Base-by-base conservation (phyloP, 2,888 invertebrate species). In the Trichopria drosophilae region DNA sequence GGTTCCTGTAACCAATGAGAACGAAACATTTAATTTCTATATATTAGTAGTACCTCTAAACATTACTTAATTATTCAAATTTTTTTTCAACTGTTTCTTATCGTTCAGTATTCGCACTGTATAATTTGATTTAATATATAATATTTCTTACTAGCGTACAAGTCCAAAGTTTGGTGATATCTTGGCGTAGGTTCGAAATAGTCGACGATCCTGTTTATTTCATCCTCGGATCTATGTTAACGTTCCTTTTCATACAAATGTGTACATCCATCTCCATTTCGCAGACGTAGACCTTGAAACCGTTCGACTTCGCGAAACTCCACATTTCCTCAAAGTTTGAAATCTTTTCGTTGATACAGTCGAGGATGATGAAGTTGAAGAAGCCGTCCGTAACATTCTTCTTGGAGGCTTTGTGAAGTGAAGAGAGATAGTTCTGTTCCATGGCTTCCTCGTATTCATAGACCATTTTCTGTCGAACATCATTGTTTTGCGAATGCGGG, bases 321-420 rank as follows among this genome's bases (percentile, higher is more conserved):
- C 90, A 90, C 80, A 95, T 87, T 69, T 94, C 92, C 49, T 90
- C 90, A 70, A 92, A 92, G 65, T 88, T 83, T 57, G 83, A 83
- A 13, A 89, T 79, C 68, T 87, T 87, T 55, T 90, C 87, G 75
- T 96, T 94, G 28, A 92, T 84, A 66, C 92, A 90, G 76, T 98
- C 97, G 32, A 92, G 85, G 70, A 98, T 91, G 61, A 97, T 87
- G 73, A 97, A 94, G 51, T 88, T 85, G 76, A 94, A 96, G 72
- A 89, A 91, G 51, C 92, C 90, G 76, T 95, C 93, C 6, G 87
- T 87, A 3, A 96, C 79, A 19, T 89, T 92, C 77, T 94, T 91
- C 72, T 90, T 93, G 73, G 93, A 94, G 9, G 93, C 87, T 78
- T 93, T 91, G 53, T 90, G 81, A 55, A 98, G 79, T 44, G 90